Percentiles rank a stretch among this genome's conserved stretches.
These are phyloP conservation scores for Trichomalopsis sarcophagae DNA, from an alignment of 1,140 invertebrate species.

Conservation along the genomic window DNA sequence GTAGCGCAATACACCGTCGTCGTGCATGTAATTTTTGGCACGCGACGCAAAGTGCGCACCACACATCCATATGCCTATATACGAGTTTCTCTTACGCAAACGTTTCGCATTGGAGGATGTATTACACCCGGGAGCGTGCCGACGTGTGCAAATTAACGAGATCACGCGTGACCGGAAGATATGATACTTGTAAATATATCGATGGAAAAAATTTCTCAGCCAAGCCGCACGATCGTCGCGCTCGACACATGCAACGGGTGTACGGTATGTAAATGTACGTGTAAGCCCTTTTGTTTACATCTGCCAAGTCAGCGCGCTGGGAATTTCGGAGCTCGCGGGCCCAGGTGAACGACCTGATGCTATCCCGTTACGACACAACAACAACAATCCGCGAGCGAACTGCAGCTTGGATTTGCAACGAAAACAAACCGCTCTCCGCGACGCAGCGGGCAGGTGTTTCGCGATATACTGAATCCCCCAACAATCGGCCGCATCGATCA, in stretches of 20 bases:
- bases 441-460: not conserved
- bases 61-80: not conserved
- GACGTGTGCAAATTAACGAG: too few relatives aligned
- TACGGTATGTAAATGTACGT: too few relatives aligned
- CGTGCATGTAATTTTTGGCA: not conserved
- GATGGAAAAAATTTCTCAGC: too few relatives aligned
- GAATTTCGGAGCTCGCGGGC: not conserved
- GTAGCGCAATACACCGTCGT: not conserved
- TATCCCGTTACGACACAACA: not conserved
- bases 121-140: too few relatives aligned
- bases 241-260: too few relatives aligned
- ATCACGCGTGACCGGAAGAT: too few relatives aligned
- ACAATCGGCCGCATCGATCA: not conserved
- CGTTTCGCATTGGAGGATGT: too few relatives aligned
- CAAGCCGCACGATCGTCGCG: too few relatives aligned
- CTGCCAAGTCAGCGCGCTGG: not conserved
- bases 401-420: not conserved
- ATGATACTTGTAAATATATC: too few relatives aligned
- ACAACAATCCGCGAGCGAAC: not conserved
- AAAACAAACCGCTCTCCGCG: not conserved
- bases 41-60: not conserved
- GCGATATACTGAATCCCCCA: not conserved
- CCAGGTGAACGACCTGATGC: not conserved
- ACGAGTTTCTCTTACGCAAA: not conserved
- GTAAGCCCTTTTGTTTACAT: not conserved